Evolutionary conservation across 2,797 vertebrate genomes (phyloP).

Genomic region (Acipenser transmontanus): DNA sequence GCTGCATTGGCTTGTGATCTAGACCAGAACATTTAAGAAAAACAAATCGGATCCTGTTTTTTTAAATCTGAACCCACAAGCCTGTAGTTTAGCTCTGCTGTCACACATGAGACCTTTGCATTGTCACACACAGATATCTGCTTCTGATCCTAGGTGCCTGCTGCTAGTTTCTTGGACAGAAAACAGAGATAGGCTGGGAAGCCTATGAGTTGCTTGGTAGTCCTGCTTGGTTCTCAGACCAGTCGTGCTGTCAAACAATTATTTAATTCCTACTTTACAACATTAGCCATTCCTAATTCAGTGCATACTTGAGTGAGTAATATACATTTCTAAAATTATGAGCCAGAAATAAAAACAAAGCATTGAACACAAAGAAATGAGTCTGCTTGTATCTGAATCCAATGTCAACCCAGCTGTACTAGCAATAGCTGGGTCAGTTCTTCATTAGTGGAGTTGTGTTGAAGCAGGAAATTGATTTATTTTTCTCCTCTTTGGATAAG

Average conservation of each 20-base stretch:
- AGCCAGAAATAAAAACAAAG: constrained; percentile 28
- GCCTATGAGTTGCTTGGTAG: not conserved
- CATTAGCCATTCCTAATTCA: not conserved
- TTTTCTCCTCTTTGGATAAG: constrained; percentile 9
- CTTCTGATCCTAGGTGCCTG: too few species aligned
- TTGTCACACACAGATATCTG: too few species aligned
- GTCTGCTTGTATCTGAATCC: constrained; percentile 37
- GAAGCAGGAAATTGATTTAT: constrained; percentile 20
- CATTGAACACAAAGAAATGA: constrained; percentile 22
- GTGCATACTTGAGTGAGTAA: constrained; percentile 35
- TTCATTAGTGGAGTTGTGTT: constrained; percentile 34
- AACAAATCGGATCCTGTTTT: not conserved
- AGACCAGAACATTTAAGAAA: too few species aligned
- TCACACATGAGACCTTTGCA: too few species aligned
- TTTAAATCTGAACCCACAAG: constrained; percentile 1
- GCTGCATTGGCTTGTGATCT: too few species aligned
- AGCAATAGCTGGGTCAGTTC: constrained; percentile 27
- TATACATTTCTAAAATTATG: constrained; percentile 43
- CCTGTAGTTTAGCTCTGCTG: not conserved
- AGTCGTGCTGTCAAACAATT: constrained; percentile 27
- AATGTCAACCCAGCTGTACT: constrained; percentile 28
- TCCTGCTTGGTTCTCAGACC: constrained; percentile 15
- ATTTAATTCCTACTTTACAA: constrained; percentile 25
- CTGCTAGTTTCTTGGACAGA: too few species aligned
- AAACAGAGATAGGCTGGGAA: constrained; percentile 4